Base-by-base conservation (phyloP, 2,888 invertebrate genomes). In the Caenorhabditis macrosperma region DNA sequence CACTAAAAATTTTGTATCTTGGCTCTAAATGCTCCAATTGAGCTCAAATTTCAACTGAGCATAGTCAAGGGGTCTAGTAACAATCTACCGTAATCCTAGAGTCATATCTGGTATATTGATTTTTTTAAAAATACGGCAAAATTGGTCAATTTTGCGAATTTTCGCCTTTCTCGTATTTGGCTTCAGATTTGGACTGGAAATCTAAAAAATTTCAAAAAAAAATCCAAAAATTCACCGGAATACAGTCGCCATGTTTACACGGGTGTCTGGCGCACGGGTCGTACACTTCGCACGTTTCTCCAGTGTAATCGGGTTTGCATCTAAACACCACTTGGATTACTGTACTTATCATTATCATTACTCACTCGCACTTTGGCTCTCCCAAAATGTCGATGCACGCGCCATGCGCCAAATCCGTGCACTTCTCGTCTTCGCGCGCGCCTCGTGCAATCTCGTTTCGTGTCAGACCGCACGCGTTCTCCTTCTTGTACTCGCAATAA, bases 201-300 rank as follows among this genome's bases (percentile, higher is more conserved):
- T n/a, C n/a, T n/a, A n/a, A n/a, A n/a, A n/a, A n/a, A n/a, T n/a
- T n/a, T n/a, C n/a, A n/a, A n/a, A n/a, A n/a, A n/a, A n/a, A n/a
- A n/a, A n/a, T n/a, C n/a, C n/a, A n/a, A n/a, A n/a, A n/a, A n/a
- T 55, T 10, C 44, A 80, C 81, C 59, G 82, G 79, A 52, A 84
- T 68, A 69, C 84, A 84, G 38, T 79, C 79, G 1, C 82, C 78
- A 48, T 84, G 72, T 35, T 71, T 71, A 26, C 84, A 84, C 1
- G 84, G 84, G 20, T 78, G 78, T 3, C 68, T 12, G 17, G 81
- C 82, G 44, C 84, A 84, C 24, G 84, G 84, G 46, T 84, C 78
- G 41, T 66, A 82, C 2, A 76, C 66, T 50, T 82, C 81, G 35
- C 84, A 84, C 9, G 33, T 63, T 17, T 81, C 81, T 7, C 84